Evolutionary conservation across 1,140 invertebrate genomes (phyloP).

Genomic region (Lineus longissimus): DNA sequence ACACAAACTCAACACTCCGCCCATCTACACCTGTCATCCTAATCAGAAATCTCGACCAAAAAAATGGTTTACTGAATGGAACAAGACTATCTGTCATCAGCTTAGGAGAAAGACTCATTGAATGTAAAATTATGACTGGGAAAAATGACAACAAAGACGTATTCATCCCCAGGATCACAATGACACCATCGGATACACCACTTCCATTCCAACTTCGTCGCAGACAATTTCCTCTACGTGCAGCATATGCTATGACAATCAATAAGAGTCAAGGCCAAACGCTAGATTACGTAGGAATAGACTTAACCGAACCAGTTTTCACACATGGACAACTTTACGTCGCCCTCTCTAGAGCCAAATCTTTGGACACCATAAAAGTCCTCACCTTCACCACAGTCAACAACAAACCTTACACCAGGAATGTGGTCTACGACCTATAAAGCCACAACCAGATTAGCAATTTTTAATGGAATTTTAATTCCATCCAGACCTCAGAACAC

Average conservation of each 20-base stretch:
- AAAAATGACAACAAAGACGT: constrained; percentile 14
- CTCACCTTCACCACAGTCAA: no score
- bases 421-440: no score
- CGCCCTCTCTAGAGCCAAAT: no score
- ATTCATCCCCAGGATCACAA: constrained; percentile 24
- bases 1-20: constrained; percentile 50
- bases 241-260: no score
- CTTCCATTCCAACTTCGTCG: constrained; percentile 54
- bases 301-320: constrained; percentile 24
- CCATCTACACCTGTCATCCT: constrained; percentile 44
- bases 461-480: no score
- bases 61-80: constrained; percentile 43
- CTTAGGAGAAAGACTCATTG: constrained; percentile 24
- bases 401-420: no score
- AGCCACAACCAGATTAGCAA: no score
- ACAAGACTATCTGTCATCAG: constrained; percentile 38
- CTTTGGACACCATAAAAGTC: no score
- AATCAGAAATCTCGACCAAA: constrained; percentile 45
- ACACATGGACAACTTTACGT: constrained; percentile 13
- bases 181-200: constrained; percentile 24
- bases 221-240: constrained; percentile 58
- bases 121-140: constrained; percentile 20
- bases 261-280: constrained; percentile 61
- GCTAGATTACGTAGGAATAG: constrained; percentile 31
- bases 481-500: no score